Evolutionary conservation across 2,113 vertebrate species (phyloP).

Genomic region (Alethe castanea): DNA sequence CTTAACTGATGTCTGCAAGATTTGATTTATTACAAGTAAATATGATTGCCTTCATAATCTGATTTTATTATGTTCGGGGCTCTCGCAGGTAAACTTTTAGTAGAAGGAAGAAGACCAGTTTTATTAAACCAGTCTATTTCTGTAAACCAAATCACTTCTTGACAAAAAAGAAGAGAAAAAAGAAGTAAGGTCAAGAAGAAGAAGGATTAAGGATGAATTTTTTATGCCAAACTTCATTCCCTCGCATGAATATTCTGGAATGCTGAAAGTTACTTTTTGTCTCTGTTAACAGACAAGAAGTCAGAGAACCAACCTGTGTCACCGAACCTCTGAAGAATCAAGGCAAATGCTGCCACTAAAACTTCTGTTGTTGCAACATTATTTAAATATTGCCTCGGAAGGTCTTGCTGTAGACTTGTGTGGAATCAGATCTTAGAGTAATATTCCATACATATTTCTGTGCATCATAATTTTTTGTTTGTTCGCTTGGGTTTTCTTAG

Average conservation of each 20-base stretch:
- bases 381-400: neutral
- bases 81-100: slow-evolving; percentile 93
- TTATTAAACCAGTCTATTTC: slow-evolving; percentile 87
- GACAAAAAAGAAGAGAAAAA: neutral
- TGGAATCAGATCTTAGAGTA: neutral
- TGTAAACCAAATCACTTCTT: slow-evolving; percentile 72
- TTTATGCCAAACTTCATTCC: slow-evolving; percentile 5
- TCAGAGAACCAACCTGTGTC: neutral
- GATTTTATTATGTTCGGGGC: slow-evolving; percentile 96
- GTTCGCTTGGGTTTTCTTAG: neutral
- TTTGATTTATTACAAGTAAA: slow-evolving; percentile 98
- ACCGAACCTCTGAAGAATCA: accelerated
- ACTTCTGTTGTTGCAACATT: neutral
- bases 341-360: neutral
- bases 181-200: neutral
- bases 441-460: neutral
- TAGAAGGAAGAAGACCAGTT: slow-evolving; percentile 84
- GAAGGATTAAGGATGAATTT: slow-evolving; percentile 6
- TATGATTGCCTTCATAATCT: slow-evolving; percentile 96
- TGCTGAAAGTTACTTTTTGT: neutral
- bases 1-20: slow-evolving; percentile 89
- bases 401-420: neutral
- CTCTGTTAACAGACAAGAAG: neutral
- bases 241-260: neutral
- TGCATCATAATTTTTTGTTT: too few relatives aligned